A percentile compares a stretch with the other conserved stretches of the same genome.
phyloP scores from a whole-genome alignment of 1,140 invertebrate species.

The Cydia splendana region DNA sequence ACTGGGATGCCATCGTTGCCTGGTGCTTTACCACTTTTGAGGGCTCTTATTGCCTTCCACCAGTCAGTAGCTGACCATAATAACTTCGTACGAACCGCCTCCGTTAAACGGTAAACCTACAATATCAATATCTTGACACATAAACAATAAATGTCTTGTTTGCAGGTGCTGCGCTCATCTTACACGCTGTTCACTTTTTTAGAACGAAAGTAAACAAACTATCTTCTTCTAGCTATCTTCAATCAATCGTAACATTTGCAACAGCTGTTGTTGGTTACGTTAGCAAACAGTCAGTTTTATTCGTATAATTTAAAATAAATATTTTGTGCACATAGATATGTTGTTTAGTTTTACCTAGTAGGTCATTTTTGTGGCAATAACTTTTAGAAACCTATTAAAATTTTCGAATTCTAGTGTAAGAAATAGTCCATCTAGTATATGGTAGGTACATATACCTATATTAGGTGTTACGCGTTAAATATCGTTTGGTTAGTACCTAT shows the following conservation, averaged over 20 bases:
- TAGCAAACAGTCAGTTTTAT: background rate
- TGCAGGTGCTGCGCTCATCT: conserved; percentile 62
- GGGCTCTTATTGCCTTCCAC: no score
- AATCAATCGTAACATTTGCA: background rate
- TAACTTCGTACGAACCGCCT: no score
- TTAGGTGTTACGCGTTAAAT: no score
- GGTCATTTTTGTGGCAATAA: no score
- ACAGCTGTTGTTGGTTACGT: conserved; percentile 16
- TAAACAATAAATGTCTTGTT: conserved; percentile 39
- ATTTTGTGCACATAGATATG: background rate
- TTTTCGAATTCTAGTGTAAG: no score
- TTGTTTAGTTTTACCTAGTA: background rate
- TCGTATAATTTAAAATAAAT: background rate
- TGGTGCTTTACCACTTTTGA: no score
- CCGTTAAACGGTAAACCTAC: no score
- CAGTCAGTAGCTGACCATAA: no score
- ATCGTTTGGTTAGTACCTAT: background rate
- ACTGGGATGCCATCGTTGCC: no score
- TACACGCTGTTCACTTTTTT: conserved; percentile 65
- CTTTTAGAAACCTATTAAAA: no score
- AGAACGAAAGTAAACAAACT: conserved; percentile 42
- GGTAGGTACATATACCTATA: no score
- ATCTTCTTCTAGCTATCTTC: background rate
- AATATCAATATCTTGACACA: background rate
- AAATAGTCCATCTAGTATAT: no score